phyloP scores from a whole-genome alignment of 2,113 vertebrate genomes.

The Manacus vitellinus region DNA sequence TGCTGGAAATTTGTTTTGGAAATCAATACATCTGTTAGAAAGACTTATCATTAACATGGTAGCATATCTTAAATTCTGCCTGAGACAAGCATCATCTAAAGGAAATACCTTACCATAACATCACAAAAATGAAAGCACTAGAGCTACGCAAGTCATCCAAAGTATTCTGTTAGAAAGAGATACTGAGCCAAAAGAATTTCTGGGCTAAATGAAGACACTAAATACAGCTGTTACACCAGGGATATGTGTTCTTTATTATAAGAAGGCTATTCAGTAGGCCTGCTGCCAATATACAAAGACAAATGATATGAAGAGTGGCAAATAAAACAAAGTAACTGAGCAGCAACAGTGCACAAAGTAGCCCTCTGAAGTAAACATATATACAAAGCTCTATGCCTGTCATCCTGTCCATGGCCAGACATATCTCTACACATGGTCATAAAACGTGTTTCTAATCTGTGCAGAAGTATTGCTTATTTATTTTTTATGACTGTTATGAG shows the following conservation, averaged over 20 bases:
- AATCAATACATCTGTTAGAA: background rate
- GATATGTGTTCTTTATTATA: background rate
- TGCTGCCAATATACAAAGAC: background rate
- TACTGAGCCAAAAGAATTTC: background rate
- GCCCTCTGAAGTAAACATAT: background rate
- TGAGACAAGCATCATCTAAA: background rate
- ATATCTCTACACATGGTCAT: background rate
- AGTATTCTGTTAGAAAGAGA: conserved; percentile 7
- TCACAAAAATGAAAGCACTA: background rate
- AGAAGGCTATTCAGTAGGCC: background rate
- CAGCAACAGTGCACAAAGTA: background rate
- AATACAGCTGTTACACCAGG: background rate
- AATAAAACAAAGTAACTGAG: background rate
- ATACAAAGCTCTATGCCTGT: background rate
- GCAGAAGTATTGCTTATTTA: background rate
- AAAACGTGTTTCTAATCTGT: background rate
- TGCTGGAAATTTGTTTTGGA: background rate
- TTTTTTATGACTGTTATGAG: background rate
- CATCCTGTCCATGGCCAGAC: background rate
- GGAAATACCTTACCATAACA: background rate
- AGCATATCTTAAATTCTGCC: background rate
- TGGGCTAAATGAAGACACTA: background rate
- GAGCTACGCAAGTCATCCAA: background rate
- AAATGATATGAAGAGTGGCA: background rate
- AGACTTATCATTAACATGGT: background rate